These are phyloP conservation scores for Ctenicera cuprea DNA, from an alignment of 2,888 invertebrate genomes.

Conservation along the genomic window DNA sequence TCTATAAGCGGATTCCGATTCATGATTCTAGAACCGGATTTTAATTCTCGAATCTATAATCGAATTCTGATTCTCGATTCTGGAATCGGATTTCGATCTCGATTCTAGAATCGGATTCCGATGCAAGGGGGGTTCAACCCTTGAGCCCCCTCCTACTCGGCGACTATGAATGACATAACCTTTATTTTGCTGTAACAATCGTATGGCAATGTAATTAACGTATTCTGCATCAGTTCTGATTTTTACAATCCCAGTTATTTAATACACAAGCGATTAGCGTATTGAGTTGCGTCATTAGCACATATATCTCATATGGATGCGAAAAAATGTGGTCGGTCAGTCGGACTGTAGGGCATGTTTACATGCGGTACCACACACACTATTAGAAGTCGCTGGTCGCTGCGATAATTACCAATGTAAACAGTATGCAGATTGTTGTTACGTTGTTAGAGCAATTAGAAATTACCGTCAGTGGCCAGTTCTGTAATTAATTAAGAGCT, in stretches of 20 bases:
- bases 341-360: slow-evolving; percentile 34
- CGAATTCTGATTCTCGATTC: too few relatives aligned
- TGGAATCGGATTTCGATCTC: too few relatives aligned
- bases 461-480: neutral
- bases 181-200: too few relatives aligned
- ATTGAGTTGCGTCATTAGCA: neutral
- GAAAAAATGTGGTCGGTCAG: slow-evolving; percentile 15
- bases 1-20: too few relatives aligned
- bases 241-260: slow-evolving; percentile 2
- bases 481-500: neutral
- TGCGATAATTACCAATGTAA: slow-evolving; percentile 33
- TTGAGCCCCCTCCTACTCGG: too few relatives aligned
- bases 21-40: too few relatives aligned
- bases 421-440: slow-evolving; percentile 23
- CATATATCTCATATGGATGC: slow-evolving; percentile 10
- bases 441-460: slow-evolving; percentile 9
- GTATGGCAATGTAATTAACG: too few relatives aligned
- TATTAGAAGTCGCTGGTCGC: slow-evolving; percentile 11
- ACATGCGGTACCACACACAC: neutral
- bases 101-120: too few relatives aligned
- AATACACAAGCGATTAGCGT: too few relatives aligned
- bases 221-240: neutral
- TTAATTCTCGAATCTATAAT: too few relatives aligned
- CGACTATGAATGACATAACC: too few relatives aligned
- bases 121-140: too few relatives aligned